Conservation (phyloP, 1,140 invertebrate genomes). For the Drosophila subobscura region DNA sequence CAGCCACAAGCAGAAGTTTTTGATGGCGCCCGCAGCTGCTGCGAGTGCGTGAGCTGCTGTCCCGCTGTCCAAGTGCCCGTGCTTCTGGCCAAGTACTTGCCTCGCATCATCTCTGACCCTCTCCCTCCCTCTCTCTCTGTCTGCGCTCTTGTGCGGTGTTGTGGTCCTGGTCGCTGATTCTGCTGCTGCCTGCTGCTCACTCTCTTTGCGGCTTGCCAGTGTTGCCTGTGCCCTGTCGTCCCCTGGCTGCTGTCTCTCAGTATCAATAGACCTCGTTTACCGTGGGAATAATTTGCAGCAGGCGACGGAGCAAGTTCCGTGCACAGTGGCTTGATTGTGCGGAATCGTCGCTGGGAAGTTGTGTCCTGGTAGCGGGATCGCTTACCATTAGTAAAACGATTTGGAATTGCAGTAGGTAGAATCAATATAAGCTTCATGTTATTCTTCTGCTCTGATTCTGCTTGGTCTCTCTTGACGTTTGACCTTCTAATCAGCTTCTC, state of each 20-base stretch:
- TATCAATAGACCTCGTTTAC: slow-evolving; percentile 65
- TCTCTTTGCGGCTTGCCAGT: slow-evolving; percentile 47
- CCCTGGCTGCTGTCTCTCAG: slow-evolving; percentile 10
- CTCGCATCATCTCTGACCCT: slow-evolving; percentile 1
- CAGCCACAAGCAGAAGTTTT: slow-evolving; percentile 70
- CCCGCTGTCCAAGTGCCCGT: slow-evolving; percentile 6
- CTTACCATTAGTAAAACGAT: too few relatives aligned
- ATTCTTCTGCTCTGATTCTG: too few relatives aligned
- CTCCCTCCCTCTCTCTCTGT: not conserved
- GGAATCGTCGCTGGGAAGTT: not conserved
- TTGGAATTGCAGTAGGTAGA: too few relatives aligned
- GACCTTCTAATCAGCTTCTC: too few relatives aligned
- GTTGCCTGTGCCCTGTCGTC: slow-evolving; percentile 6
- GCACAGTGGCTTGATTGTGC: slow-evolving; percentile 35
- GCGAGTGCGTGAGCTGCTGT: slow-evolving; percentile 53
- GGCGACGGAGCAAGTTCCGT: slow-evolving; percentile 14
- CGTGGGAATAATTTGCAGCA: slow-evolving; percentile 47
- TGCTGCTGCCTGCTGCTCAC: slow-evolving; percentile 14
- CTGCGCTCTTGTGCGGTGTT: slow-evolving; percentile 32
- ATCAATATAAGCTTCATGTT: too few relatives aligned
- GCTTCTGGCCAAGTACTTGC: slow-evolving; percentile 3
- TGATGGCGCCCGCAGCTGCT: slow-evolving; percentile 72
- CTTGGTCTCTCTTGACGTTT: too few relatives aligned
- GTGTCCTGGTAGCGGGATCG: too few relatives aligned
- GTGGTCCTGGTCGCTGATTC: slow-evolving; percentile 44